A percentile compares a stretch with the other conserved stretches of the same genome.
phyloP scores from a whole-genome alignment of 2,888 invertebrate species.

The Notocelia uddmanniana region DNA sequence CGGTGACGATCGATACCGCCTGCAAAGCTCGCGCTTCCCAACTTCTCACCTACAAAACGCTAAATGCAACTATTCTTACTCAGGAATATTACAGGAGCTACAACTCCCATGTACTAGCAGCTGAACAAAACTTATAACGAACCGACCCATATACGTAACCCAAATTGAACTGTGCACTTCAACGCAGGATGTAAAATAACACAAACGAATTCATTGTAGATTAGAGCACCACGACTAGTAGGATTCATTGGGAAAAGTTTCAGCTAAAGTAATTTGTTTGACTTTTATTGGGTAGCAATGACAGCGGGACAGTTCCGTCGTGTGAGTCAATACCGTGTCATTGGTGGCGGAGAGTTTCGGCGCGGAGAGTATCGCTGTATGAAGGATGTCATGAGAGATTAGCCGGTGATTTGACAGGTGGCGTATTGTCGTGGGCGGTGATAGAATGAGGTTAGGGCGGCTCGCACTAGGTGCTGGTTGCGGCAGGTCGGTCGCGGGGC shows the following conservation, averaged over 20 bases:
- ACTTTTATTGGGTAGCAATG: constrained; percentile 14
- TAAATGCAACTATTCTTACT: constrained; percentile 44
- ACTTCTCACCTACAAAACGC: constrained; percentile 61
- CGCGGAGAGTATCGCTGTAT: constrained; percentile 15
- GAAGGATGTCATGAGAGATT: constrained; percentile 37
- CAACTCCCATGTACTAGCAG: neutral
- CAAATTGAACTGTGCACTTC: constrained; percentile 3
- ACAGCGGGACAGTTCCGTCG: constrained; percentile 27
- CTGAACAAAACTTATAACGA: neutral
- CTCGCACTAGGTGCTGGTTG: constrained; percentile 64
- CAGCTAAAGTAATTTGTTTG: neutral
- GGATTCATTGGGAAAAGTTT: constrained; percentile 15
- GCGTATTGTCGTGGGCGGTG: constrained; percentile 62
- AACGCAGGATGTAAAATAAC: neutral
- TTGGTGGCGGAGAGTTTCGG: constrained; percentile 15
- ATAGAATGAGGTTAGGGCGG: constrained; percentile 74
- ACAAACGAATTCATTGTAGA: neutral
- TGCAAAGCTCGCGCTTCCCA: constrained; percentile 75
- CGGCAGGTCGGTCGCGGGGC: constrained; percentile 74
- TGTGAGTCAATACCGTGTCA: constrained; percentile 40
- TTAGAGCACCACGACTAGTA: constrained; percentile 1
- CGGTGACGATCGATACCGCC: constrained; percentile 77
- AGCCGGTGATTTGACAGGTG: constrained; percentile 65
- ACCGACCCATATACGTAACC: neutral
- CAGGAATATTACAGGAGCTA: neutral